phyloP scores from a whole-genome alignment of 2,888 invertebrate species.

The Rotaria macrura region DNA sequence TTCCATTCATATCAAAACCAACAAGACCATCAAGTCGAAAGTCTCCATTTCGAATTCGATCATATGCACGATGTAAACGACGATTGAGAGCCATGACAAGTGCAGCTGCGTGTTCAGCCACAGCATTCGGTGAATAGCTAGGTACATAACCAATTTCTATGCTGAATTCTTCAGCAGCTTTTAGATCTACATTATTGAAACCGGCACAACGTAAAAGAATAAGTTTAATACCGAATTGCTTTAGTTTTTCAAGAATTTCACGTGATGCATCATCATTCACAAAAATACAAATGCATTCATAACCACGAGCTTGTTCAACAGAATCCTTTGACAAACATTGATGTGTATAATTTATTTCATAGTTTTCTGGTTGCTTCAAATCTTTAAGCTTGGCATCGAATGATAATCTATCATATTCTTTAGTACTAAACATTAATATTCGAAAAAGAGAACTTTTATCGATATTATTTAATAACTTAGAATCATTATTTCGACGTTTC shows the following conservation, averaged over 20 bases:
- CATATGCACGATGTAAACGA: constrained; percentile 23
- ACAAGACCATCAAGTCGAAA: constrained; percentile 23
- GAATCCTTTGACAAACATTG: constrained; percentile 14
- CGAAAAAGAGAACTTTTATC: neutral
- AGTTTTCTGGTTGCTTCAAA: neutral
- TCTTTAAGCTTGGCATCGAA: neutral
- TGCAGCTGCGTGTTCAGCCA: constrained; percentile 27
- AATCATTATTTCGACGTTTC: neutral
- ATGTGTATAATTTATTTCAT: neutral
- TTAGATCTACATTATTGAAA: constrained; percentile 30
- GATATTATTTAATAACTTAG: neutral
- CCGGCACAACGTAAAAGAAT: constrained; percentile 27
- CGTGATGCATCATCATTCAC: constrained; percentile 26
- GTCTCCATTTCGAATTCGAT: constrained; percentile 22
- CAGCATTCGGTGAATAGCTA: constrained; percentile 25
- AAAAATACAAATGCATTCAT: constrained; percentile 25
- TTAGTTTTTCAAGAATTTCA: constrained; percentile 22
- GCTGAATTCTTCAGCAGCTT: constrained; percentile 11
- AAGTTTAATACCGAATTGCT: constrained; percentile 10
- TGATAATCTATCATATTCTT: constrained; percentile 13
- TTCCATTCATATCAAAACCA: constrained; percentile 32
- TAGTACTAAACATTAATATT: neutral
- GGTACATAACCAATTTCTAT: constrained; percentile 27
- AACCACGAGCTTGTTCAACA: constrained; percentile 18
- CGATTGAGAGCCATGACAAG: constrained; percentile 21